Percentiles rank a stretch among this genome's conserved stretches.
Evolutionary conservation across 2,113 vertebrate genomes (phyloP).

Genomic region (Phyllostomus hastatus): DNA sequence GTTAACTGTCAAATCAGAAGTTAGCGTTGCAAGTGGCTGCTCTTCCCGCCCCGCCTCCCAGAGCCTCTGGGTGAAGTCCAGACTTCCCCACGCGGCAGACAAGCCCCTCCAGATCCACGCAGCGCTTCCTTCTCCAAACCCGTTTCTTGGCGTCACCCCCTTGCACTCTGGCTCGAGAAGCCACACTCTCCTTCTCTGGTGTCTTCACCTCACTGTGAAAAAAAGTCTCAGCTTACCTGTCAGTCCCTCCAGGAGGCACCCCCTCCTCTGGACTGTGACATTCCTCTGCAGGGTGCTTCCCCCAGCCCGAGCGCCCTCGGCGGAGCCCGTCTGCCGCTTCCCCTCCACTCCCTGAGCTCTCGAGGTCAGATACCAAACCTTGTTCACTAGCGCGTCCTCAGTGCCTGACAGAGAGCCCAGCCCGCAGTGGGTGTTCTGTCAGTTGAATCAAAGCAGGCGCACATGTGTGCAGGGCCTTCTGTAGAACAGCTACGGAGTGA

Average conservation of each 20-base stretch:
- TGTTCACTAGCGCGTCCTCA: background rate
- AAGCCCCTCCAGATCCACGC: accelerated
- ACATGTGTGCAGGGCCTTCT: background rate
- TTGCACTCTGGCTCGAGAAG: background rate
- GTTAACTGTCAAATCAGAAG: background rate
- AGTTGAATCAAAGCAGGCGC: background rate
- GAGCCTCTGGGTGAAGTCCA: background rate
- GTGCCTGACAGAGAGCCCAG: background rate
- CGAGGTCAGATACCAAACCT: background rate
- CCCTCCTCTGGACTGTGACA: background rate
- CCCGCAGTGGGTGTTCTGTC: background rate
- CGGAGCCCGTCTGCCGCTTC: background rate
- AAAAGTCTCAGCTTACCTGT: background rate
- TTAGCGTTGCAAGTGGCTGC: background rate
- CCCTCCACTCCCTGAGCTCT: background rate
- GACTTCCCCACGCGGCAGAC: background rate
- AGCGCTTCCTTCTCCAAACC: background rate
- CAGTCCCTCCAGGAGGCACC: background rate
- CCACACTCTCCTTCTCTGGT: background rate
- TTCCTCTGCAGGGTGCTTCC: background rate
- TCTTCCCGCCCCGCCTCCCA: background rate
- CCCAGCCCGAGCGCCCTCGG: accelerated
- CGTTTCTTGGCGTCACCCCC: accelerated
- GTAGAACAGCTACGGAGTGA: background rate
- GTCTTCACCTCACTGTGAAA: background rate